A percentile compares a stretch with the other conserved stretches of the same genome.
Evolutionary conservation across 2,797 vertebrate genomes (phyloP).

Genomic region (Molossus alvarezi): DNA sequence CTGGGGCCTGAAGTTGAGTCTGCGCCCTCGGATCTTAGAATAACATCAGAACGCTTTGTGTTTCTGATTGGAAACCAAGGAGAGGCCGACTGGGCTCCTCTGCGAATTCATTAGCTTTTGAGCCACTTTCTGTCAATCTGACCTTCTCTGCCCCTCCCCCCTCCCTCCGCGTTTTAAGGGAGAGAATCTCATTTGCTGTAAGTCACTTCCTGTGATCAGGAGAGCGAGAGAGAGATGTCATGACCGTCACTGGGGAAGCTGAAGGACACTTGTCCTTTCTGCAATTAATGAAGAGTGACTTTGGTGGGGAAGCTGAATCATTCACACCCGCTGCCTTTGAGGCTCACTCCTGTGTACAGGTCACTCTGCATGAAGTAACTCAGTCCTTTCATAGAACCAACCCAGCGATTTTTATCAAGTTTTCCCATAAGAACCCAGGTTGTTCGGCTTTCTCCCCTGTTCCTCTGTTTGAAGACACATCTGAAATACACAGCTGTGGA

Average conservation of each 20-base stretch:
- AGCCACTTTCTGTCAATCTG: slow-evolving; percentile 44
- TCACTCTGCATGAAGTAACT: slow-evolving; percentile 38
- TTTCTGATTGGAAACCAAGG: slow-evolving; percentile 33
- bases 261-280: slow-evolving; percentile 48
- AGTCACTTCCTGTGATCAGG: slow-evolving; percentile 65
- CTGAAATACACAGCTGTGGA: neutral
- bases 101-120: slow-evolving; percentile 72
- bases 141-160: neutral
- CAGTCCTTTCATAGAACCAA: neutral
- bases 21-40: neutral
- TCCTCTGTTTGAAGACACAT: slow-evolving; percentile 22
- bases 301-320: slow-evolving; percentile 8
- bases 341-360: neutral
- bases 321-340: neutral
- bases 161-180: neutral
- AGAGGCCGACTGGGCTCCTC: slow-evolving; percentile 33
- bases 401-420: neutral
- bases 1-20: neutral
- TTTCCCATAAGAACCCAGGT: slow-evolving; percentile 23
- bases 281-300: slow-evolving; percentile 51
- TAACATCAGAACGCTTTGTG: slow-evolving; percentile 10
- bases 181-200: slow-evolving; percentile 67
- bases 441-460: neutral
- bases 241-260: neutral
- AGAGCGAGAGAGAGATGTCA: slow-evolving; percentile 56